Percentiles rank a stretch among this genome's conserved stretches.
Conservation (phyloP, 1,140 invertebrate genomes). For the Rhagoletis zephyria region DNA sequence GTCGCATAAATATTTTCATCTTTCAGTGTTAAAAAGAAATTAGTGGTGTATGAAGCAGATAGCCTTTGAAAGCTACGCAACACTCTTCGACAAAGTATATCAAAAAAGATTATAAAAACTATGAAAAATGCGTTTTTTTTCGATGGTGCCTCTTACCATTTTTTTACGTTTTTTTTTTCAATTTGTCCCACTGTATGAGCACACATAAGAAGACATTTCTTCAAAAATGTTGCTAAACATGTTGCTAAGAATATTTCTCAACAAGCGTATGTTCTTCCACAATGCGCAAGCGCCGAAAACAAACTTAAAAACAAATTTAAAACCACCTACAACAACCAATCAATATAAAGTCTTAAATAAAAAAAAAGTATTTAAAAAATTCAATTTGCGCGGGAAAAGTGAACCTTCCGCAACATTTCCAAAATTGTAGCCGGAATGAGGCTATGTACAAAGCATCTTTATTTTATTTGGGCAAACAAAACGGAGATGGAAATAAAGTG, state of each 20-base stretch:
- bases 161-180: no score
- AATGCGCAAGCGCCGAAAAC: not conserved
- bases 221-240: not conserved
- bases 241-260: not conserved
- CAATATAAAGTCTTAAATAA: not conserved
- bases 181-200: no score
- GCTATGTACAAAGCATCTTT: not conserved
- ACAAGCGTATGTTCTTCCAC: not conserved
- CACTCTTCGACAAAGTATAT: no score
- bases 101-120: no score
- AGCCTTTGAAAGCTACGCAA: no score
- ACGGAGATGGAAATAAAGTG: slow-evolving; percentile 30
- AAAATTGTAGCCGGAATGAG: not conserved
- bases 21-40: no score
- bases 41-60: no score
- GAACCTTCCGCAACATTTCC: slow-evolving; percentile 18
- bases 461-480: slow-evolving; percentile 38
- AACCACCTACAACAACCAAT: no score
- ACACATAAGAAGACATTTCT: not conserved
- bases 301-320: no score
- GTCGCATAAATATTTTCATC: no score
- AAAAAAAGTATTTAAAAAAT: not conserved
- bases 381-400: slow-evolving; percentile 26
- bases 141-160: no score
- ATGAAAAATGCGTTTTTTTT: no score